Evolutionary conservation across 2,113 vertebrate genomes (phyloP).

Genomic region (Chloroceryle aenea): DNA sequence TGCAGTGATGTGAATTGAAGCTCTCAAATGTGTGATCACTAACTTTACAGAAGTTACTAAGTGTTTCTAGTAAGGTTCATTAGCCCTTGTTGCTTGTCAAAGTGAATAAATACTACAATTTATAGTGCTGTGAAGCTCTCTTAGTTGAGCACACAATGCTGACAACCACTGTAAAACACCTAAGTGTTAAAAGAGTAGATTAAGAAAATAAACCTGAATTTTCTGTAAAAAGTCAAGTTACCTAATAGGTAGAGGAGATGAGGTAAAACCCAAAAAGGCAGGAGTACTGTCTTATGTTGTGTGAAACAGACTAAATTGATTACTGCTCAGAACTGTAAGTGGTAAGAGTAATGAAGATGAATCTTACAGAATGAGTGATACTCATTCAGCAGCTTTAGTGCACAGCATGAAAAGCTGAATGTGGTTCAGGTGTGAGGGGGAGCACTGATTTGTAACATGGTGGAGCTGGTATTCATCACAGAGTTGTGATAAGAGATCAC

Average conservation of each 20-base stretch:
- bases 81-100: not conserved
- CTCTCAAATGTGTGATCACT: rapidly evolving
- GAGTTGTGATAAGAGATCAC: not conserved
- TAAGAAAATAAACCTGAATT: not conserved
- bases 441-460: not conserved
- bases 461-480: not conserved
- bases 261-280: not conserved
- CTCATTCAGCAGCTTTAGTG: not conserved
- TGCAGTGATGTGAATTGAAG: not conserved
- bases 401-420: not conserved
- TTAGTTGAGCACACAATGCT: rapidly evolving
- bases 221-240: not conserved
- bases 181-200: not conserved
- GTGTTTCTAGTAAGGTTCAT: rapidly evolving
- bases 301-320: not conserved
- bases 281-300: rapidly evolving
- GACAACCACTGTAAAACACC: not conserved
- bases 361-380: not conserved
- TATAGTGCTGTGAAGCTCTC: not conserved
- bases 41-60: not conserved
- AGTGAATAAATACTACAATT: not conserved
- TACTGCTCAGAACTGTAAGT: not conserved
- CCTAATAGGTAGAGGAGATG: not conserved
- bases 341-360: not conserved
- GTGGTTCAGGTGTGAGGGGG: not conserved